Base-by-base conservation (phyloP, 2,888 invertebrate genomes). In the Netelia fuscicornis region DNA sequence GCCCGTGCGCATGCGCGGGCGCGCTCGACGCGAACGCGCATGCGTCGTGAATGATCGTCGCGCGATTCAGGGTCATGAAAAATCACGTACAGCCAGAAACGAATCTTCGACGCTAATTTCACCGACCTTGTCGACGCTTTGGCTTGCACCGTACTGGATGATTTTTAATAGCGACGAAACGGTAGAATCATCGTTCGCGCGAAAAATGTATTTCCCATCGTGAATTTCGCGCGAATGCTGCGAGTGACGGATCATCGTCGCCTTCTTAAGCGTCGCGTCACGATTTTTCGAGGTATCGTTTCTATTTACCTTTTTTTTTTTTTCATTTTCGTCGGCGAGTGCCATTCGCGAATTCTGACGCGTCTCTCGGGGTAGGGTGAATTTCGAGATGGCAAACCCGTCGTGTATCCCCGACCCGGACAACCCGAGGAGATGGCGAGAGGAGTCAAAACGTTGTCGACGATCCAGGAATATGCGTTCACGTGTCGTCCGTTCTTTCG, bases 361-460 rank as follows among this genome's bases (percentile, higher is more conserved):
- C 3, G 13, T 48, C 48, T 48, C 11, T 10, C 48, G 48, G 1
- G 10, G 48, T 37, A 37, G 37, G 0, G 37, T 8, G 37, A 37
- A 48, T 48, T 48, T 48, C 13, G 10, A 13, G 48, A 0, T 13
- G 20, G 65, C 17, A 48, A 70, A 78, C 70, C 77, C 77, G 30
- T 48, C 68, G 25, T 64, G n/a, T 56, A 48, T 60, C 67, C 74
- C 58, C 58, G 44, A 67, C 37, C 13, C 56, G 65, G 54, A 54
- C 54, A 81, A 25, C 42, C 54, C 23, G 68, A 60, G 37, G 37
- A 75, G 81, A 65, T 72, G 67, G 74, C 6, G 37, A 8, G 37
- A 74, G 67, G 44, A 74, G 80, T 37, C 68, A 60, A 37, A 48
- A 58, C 30, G 60, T 44, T 60, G 75, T n/a, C 30, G 70, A n/a